These are phyloP conservation scores for Chelon labrosus DNA, from an alignment of 2,797 vertebrate species.

Conservation along the genomic window DNA sequence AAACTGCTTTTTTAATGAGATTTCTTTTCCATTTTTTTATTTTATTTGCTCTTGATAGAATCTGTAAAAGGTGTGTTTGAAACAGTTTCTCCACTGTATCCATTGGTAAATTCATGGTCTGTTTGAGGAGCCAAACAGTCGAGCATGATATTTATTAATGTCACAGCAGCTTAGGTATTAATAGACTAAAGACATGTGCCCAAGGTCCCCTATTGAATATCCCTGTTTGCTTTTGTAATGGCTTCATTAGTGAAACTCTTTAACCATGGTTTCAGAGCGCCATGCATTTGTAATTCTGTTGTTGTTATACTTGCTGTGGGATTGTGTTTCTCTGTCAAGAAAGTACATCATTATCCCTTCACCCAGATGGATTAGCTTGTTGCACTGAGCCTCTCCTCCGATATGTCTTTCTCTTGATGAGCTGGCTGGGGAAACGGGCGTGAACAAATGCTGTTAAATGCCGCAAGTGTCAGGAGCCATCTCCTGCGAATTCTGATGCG, in stretches of 20 bases:
- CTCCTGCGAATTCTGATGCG: conserved; percentile 39
- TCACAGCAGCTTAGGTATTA: conserved; percentile 29
- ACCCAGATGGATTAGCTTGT: conserved; percentile 72
- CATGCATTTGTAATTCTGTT: conserved; percentile 65
- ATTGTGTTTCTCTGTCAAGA: conserved; percentile 71
- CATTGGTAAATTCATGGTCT: conserved; percentile 1
- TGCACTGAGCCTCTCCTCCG: conserved; percentile 50
- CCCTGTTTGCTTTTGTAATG: conserved; percentile 58
- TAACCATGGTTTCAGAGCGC: conserved; percentile 45
- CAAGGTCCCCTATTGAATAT: conserved; percentile 40
- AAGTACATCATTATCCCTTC: conserved; percentile 77
- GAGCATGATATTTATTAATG: conserved; percentile 30
- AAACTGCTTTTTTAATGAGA: conserved; percentile 34
- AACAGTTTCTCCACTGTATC: conserved; percentile 7
- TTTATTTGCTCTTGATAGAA: conserved; percentile 44
- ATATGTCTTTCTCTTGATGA: conserved; percentile 65
- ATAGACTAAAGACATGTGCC: conserved; percentile 21
- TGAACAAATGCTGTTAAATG: conserved; percentile 61
- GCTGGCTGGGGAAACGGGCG: conserved; percentile 38
- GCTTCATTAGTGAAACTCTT: conserved; percentile 68
- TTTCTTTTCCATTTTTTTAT: conserved; percentile 29
- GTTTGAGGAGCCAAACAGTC: conserved; percentile 30
- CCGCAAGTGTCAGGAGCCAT: conserved; percentile 52
- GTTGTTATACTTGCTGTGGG: conserved; percentile 59
- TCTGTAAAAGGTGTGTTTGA: conserved; percentile 29